A percentile compares a stretch with the other conserved stretches of the same genome.
phyloP scores from a whole-genome alignment of 1,140 invertebrate genomes.

The Rhizoglyphus robini region DNA sequence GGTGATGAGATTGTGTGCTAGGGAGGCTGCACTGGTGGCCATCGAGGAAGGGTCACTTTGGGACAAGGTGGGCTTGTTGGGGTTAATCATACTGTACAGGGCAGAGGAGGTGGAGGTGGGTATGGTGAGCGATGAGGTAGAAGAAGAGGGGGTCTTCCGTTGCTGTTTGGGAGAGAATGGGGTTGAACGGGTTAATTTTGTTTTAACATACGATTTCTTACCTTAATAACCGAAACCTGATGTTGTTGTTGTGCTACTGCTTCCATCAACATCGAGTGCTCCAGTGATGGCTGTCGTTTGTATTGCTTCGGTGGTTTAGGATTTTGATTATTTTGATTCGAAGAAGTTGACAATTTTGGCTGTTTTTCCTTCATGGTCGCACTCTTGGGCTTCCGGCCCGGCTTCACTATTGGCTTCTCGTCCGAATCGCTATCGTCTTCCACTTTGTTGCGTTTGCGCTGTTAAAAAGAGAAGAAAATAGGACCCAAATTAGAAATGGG shows the following conservation, averaged over 20 bases:
- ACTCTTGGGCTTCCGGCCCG: neutral
- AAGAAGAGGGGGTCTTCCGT: neutral
- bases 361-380: neutral
- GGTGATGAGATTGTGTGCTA: neutral
- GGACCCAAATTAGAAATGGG: neutral
- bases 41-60: neutral
- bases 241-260: neutral
- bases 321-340: too few species aligned
- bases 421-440: neutral
- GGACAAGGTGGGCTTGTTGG: too few species aligned
- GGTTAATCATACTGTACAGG: too few species aligned
- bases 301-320: neutral
- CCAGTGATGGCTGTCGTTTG: neutral
- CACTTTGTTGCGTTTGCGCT: neutral
- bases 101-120: neutral
- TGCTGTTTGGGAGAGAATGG: neutral
- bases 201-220: neutral
- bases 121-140: neutral
- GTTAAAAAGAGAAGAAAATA: neutral
- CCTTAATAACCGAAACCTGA: neutral
- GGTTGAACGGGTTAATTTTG: neutral
- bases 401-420: neutral
- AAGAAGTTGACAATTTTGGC: neutral
- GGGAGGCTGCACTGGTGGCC: neutral
- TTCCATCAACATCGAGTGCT: too few species aligned